phyloP scores from a whole-genome alignment of 1,140 invertebrate genomes.

The Hypsibius dujardini region DNA sequence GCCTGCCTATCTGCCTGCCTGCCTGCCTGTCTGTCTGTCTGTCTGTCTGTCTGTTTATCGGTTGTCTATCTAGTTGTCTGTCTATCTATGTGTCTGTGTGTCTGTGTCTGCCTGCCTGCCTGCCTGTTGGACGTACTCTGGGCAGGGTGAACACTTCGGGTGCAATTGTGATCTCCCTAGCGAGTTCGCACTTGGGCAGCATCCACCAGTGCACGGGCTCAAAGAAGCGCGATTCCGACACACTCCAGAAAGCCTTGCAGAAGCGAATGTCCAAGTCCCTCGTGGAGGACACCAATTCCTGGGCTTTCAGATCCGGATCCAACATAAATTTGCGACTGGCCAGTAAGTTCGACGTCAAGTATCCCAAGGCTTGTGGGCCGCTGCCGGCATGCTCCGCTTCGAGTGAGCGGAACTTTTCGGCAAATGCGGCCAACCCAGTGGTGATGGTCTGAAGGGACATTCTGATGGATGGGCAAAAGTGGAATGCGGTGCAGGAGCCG shows the following conservation, averaged over 20 bases:
- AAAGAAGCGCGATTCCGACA: constrained; percentile 56
- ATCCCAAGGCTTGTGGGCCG: constrained; percentile 39
- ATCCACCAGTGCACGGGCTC: constrained; percentile 28
- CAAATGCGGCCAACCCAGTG: constrained; percentile 72
- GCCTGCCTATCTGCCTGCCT: too few relatives aligned
- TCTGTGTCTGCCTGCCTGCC: too few relatives aligned
- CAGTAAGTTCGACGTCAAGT: constrained; percentile 34
- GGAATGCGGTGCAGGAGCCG: not conserved
- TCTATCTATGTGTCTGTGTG: too few relatives aligned
- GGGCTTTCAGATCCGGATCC: constrained; percentile 68
- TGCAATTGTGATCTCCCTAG: not conserved
- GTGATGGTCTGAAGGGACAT: constrained; percentile 39
- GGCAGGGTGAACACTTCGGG: not conserved
- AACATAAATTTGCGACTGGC: constrained; percentile 31
- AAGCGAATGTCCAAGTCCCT: constrained; percentile 76
- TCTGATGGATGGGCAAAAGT: constrained; percentile 2
- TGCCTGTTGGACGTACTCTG: not conserved
- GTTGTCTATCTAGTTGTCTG: too few relatives aligned
- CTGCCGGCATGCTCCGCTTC: constrained; percentile 45
- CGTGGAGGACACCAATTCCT: constrained; percentile 64
- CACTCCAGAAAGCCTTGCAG: constrained; percentile 83
- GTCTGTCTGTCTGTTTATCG: too few relatives aligned
- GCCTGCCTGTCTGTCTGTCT: too few relatives aligned
- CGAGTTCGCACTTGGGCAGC: constrained; percentile 12
- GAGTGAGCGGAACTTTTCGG: constrained; percentile 55